These are phyloP conservation scores for Adelges cooleyi DNA, from an alignment of 1,140 invertebrate genomes.

Conservation along the genomic window DNA sequence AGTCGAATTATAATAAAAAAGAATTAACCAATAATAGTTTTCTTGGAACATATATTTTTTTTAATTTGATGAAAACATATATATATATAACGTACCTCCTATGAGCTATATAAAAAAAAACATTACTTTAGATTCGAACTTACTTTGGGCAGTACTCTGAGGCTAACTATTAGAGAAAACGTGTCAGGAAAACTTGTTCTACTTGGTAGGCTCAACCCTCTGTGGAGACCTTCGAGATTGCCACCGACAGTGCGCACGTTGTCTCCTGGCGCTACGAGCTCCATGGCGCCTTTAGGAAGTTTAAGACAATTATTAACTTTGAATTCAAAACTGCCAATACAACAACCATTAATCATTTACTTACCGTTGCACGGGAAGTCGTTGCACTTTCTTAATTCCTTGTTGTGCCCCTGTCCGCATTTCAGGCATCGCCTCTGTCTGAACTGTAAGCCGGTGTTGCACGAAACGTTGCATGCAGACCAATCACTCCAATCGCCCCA, in stretches of 20 bases:
- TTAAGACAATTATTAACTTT: background rate
- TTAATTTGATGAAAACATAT: too few species aligned
- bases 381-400: conserved; percentile 35
- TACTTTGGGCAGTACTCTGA: conserved; percentile 9
- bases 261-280: background rate
- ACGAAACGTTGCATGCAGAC: conserved; percentile 35
- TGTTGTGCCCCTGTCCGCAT: conserved; percentile 34
- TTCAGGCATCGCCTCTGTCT: conserved; percentile 33
- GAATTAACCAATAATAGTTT: too few species aligned
- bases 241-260: background rate
- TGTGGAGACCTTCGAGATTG: background rate
- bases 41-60: too few species aligned
- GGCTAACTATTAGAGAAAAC: conserved; percentile 2
- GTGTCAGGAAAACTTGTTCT: background rate
- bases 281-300: background rate
- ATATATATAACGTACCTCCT: too few species aligned
- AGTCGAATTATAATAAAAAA: too few species aligned
- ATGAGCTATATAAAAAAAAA: too few species aligned
- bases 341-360: background rate
- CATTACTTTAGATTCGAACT: background rate
- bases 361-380: conserved; percentile 36
- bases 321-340: background rate
- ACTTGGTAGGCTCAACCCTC: background rate
- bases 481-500: conserved; percentile 37
- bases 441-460: conserved; percentile 35